Evolutionary conservation across 2,888 invertebrate genomes (phyloP), one percentile per base, ranked within the genome.

Genomic region (Dexiosoma caninum): DNA sequence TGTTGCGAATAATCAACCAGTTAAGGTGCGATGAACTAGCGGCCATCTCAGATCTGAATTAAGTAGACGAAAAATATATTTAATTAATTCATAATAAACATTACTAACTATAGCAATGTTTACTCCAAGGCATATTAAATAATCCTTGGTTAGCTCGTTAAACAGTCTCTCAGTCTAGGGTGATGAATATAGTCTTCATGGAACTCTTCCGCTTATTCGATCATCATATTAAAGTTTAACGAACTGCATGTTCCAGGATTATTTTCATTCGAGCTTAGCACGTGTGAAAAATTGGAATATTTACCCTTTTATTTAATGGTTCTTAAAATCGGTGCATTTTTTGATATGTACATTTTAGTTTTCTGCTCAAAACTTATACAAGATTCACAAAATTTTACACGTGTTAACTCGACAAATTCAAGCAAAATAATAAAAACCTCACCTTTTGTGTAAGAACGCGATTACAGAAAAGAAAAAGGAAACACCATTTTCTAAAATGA

Each of bases 161-260:
- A 60, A 72, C 42, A 72, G 66, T 62, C 72, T 44, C 80, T 89
- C 89, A 89, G 90, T 84, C 83, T 86, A 86, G 90, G 89, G 89
- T 90, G 89, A 87, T 90, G 90, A 90, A 90, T 88, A 87, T 90
- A 89, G 90, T 90, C 90, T 88, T 90, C 90, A 90, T 88, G 64
- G 87, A 87, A 88, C 88, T 90, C 88, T 89, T 90, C 90, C 72
- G 90, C 84, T 84, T 81, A 83, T 74, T 85, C 85, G 82, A 83
- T 89, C 89, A 88, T 89, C 89, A 89, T 86, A n/a, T 19, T 79
- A 83, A 75, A 51, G 76, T 67, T 67, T 67, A 80, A 67, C 42
- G 62, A 71, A 51, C 42, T 27, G n/a, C 37, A 37, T 55, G 2
- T 21, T 32, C 6, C 3, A 2, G 27, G 0, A 16, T 12, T 2